Base-by-base conservation (phyloP, 2,113 vertebrate genomes). In the Coptodon bakossiorum region DNA sequence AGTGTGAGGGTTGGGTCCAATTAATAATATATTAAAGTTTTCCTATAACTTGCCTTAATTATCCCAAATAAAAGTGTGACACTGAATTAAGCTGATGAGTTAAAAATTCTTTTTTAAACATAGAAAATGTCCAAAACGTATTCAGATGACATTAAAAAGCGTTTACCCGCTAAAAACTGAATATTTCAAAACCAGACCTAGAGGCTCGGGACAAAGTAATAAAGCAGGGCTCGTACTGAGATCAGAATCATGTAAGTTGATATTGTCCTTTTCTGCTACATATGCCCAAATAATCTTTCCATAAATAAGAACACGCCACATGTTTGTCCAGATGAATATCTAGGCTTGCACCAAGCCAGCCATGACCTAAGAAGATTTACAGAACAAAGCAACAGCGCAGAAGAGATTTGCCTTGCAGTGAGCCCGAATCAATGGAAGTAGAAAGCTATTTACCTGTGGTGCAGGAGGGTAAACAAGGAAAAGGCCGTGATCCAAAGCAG, bases 381-480 rank as follows among this genome's bases (percentile, higher is more conserved):
- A 73, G 29, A 43, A 16, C 11, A 45, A 84, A 82, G 40, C 59
- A 83, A 17, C 24, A 19, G 4, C 2, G 19, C 7, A 38, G 24
- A 7, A 27, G 29, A 82, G 57, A 5, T 82, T 29, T 34, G 61
- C 29, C 53, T 61, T n/a, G 5, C 14, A 34, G 53, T 27, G 52
- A 27, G 6, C n/a, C 9, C 3, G 5, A 43, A 40, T 40, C 81
- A 81, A 31, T 48, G 13, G 80, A 88, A 86, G 48, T 6, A 24
- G 16, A 76, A 80, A 81, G 59, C 36, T 61, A 17, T 88, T 91
- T 90, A 94, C 89, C 91, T 93, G 83, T 11, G 24, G 17, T 29
- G 81, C 34, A 14, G 6, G 29, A 34, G 80, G 6, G 31, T n/a
- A 22, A 59, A 53, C 22, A 76, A 48, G 2, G 11, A 38, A 22